Conservation (phyloP, 2,888 invertebrate species). For the Corythucha ciliata region DNA sequence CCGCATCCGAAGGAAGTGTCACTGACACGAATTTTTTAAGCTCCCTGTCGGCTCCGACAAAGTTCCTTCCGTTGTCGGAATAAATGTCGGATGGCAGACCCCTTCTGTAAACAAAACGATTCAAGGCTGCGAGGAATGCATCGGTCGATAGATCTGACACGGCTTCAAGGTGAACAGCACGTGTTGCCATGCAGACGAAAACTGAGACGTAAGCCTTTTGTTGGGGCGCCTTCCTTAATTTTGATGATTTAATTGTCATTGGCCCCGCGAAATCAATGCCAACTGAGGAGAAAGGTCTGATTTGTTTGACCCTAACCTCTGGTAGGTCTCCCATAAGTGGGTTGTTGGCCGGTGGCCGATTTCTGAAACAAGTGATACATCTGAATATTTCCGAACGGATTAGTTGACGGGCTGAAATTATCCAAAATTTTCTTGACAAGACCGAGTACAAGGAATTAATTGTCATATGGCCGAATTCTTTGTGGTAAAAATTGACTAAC, state of each 20-base stretch:
- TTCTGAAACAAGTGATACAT: conserved; percentile 20
- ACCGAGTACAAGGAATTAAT: not conserved
- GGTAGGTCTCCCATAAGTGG: conserved; percentile 25
- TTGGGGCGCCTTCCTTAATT: conserved; percentile 24
- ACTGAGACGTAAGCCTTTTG: conserved; percentile 35
- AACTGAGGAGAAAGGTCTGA: conserved; percentile 34
- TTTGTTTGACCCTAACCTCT: conserved; percentile 12
- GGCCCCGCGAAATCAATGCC: too few species aligned
- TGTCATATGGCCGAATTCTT: conserved; percentile 1
- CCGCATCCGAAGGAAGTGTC: not conserved
- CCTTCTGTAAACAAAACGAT: conserved; percentile 37
- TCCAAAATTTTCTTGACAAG: conserved; percentile 12
- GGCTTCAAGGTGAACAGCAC: conserved; percentile 39
- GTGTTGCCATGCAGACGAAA: conserved; percentile 36
- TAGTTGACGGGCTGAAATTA: too few species aligned
- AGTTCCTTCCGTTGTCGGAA: conserved; percentile 40
- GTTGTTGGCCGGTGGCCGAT: not conserved
- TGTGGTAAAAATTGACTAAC: conserved; percentile 21
- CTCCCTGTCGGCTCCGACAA: conserved; percentile 36
- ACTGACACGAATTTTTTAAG: conserved; percentile 5
- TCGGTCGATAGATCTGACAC: conserved; percentile 36
- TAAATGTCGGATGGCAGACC: conserved; percentile 35
- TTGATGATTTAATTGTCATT: conserved; percentile 28
- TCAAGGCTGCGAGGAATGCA: conserved; percentile 37
- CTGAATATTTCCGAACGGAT: too few species aligned